Percentiles rank a stretch among this genome's conserved stretches.
phyloP scores from a whole-genome alignment of 2,888 invertebrate species.

The Tyria jacobaeae region DNA sequence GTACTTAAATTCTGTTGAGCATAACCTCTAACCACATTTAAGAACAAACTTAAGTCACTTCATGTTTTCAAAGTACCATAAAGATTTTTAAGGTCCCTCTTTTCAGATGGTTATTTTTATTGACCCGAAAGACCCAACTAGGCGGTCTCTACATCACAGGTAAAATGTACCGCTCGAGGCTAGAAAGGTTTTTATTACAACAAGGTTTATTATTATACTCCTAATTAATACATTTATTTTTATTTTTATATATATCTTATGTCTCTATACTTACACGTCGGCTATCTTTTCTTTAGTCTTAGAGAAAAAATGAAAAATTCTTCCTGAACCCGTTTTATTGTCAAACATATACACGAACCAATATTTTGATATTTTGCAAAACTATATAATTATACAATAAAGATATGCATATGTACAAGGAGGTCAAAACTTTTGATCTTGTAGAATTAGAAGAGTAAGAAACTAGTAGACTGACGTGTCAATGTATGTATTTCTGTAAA shows the following conservation, averaged over 20 bases:
- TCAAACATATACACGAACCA: too few species aligned
- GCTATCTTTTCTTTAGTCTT: neutral
- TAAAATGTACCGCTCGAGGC: neutral
- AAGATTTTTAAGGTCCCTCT: neutral
- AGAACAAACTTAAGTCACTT: neutral
- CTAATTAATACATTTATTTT: neutral
- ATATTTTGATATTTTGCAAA: too few species aligned
- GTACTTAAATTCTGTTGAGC: neutral
- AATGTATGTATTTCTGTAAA: too few species aligned
- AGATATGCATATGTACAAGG: too few species aligned
- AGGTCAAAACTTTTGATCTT: too few species aligned
- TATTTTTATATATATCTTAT: neutral
- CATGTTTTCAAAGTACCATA: neutral
- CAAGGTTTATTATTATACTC: neutral
- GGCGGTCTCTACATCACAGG: neutral
- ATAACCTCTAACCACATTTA: conserved; percentile 7
- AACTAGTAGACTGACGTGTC: too few species aligned
- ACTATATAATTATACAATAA: too few species aligned
- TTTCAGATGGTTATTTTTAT: neutral
- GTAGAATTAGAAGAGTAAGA: too few species aligned
- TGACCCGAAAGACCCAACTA: conserved; percentile 4
- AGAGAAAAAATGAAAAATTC: too few species aligned
- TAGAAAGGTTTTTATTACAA: neutral
- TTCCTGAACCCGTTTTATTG: too few species aligned
- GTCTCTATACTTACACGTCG: neutral